Conservation (phyloP, 2,113 vertebrate genomes). For the Arothron firmamentum region DNA sequence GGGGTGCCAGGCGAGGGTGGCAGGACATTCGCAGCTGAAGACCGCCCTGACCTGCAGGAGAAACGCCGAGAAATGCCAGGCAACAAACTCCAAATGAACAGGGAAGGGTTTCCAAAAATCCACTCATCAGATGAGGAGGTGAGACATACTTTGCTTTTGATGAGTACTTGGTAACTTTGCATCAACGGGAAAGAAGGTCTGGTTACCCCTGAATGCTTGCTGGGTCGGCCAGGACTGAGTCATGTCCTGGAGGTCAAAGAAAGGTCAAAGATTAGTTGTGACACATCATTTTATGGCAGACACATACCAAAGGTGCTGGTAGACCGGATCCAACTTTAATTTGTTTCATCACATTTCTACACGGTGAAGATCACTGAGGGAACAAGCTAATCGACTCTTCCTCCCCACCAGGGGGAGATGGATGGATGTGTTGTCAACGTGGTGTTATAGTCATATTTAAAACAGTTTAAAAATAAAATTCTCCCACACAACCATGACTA, state of each 20-base stretch:
- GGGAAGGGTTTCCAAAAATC: background rate
- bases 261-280: constrained; percentile 52
- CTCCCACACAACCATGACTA: no score
- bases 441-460: no score
- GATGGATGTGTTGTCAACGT: no score
- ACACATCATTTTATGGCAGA: constrained; percentile 31
- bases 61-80: constrained; percentile 8
- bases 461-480: no score
- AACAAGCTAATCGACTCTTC: constrained; percentile 20
- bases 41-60: constrained; percentile 75
- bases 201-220: constrained; percentile 82
- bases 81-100: constrained; percentile 1
- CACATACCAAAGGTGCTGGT: constrained; percentile 5
- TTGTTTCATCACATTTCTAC: constrained; percentile 6
- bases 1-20: constrained; percentile 81
- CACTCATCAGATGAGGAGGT: background rate
- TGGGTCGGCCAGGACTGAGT: constrained; percentile 91
- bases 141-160: constrained; percentile 84
- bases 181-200: constrained; percentile 78
- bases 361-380: background rate
- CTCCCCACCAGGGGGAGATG: constrained; percentile 42
- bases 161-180: constrained; percentile 76
- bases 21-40: constrained; percentile 79
- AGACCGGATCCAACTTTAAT: constrained; percentile 11
- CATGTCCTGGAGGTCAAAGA: constrained; percentile 82